Evolutionary conservation across 1,140 invertebrate genomes (phyloP).

Genomic region (Achatina immaculata): DNA sequence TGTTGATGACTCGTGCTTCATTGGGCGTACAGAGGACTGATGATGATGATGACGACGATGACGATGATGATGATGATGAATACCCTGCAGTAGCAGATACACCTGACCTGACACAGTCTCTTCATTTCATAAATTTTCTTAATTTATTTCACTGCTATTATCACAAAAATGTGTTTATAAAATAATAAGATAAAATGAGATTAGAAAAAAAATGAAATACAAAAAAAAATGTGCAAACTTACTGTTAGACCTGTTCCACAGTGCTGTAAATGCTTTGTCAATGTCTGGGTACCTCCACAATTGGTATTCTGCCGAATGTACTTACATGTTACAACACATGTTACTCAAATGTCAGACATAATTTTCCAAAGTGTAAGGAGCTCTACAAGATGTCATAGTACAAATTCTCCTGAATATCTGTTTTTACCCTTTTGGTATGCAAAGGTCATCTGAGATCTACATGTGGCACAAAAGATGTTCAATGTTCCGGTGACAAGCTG

Average conservation of each 20-base stretch:
- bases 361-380: background rate
- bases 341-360: background rate
- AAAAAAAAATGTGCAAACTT: background rate
- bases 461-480: background rate
- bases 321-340: background rate
- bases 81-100: too few species aligned
- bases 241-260: background rate
- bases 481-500: too few species aligned
- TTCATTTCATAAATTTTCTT: too few species aligned
- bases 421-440: background rate
- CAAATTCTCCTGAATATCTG: background rate
- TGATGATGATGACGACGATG: too few species aligned
- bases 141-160: too few species aligned
- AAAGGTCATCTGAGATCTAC: background rate
- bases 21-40: too few species aligned
- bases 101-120: too few species aligned
- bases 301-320: background rate
- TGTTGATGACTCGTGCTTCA: too few species aligned
- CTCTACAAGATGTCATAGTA: background rate
- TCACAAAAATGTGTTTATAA: too few species aligned
- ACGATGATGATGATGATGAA: too few species aligned
- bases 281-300: constrained; percentile 10
- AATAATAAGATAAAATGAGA: too few species aligned
- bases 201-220: too few species aligned
- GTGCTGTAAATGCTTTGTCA: background rate